A percentile compares a stretch with the other conserved stretches of the same genome.
These are phyloP conservation scores for Agriopis leucophaearia DNA, from an alignment of 2,888 invertebrate genomes.

Conservation along the genomic window DNA sequence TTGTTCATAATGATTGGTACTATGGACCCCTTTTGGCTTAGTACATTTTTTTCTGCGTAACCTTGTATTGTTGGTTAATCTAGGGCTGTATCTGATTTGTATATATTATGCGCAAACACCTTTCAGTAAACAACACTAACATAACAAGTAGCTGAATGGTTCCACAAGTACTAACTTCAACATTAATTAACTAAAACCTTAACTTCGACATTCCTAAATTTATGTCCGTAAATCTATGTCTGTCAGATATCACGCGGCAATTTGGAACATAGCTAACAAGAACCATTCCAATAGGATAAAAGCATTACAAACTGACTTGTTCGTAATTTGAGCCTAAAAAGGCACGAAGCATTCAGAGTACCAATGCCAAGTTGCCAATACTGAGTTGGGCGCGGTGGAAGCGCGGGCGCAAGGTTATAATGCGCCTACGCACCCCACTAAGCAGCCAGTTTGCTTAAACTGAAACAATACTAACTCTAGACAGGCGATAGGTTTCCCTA, in stretches of 20 bases:
- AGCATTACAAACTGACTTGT: constrained; percentile 37
- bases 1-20: no score
- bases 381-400: constrained; percentile 43
- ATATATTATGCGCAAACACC: no score
- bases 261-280: constrained; percentile 12
- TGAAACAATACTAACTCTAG: constrained; percentile 28
- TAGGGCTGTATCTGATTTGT: no score
- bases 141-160: not conserved
- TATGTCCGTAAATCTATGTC: not conserved
- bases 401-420: constrained; percentile 69
- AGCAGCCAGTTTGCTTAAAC: constrained; percentile 29
- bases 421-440: constrained; percentile 68
- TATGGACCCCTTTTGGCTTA: no score
- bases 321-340: constrained; percentile 63
- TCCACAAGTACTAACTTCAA: not conserved
- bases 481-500: not conserved
- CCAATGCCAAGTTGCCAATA: constrained; percentile 61
- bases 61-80: no score
- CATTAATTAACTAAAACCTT: not conserved
- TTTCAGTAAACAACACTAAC: no score
- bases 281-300: constrained; percentile 8
- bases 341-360: constrained; percentile 56
- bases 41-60: no score
- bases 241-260: constrained; percentile 1
- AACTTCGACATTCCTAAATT: constrained; percentile 8